Evolutionary conservation across 2,888 invertebrate species (phyloP), one percentile per base, ranked within the genome.

Genomic region (Sthenelais limicola): DNA sequence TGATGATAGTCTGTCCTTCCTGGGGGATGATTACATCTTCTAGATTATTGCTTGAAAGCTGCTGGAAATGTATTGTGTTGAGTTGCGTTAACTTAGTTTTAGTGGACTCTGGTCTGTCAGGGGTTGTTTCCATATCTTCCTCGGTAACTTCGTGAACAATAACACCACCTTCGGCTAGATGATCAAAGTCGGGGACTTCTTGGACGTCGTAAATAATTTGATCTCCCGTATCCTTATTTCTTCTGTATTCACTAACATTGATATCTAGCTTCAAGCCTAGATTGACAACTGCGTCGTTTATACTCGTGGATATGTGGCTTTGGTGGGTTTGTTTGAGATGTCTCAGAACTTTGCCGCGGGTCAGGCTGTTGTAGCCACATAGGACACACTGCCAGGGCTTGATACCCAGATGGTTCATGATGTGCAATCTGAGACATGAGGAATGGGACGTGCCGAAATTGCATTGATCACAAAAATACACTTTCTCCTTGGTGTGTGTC

Each of bases 311-410:
- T 7, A 35, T 28, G 33, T 69, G 49, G 28, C 51, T 70, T 7
- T 21, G 26, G 30, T 73, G 69, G 21, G 49, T 56, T 54, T 33
- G 54, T 1, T 47, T 26, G 28, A 73, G 35, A 48, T 74, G 74
- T 3, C 68, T 68, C 24, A 52, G 24, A 12, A 74, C 67, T 49
- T 73, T 74, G 32, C 56, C 43, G 24, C 58, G 68, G 5, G 73
- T 73, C 26, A 73, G 58, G 56, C 71, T 70, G 56, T 54, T 73
- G 71, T 58, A 76, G 21, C 49, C 56, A 43, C 76, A 76, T n/a
- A 48, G 9, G 24, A 68, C 56, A 48, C 76, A 76, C 72, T 69
- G 72, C 69, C 68, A 76, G 3, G 73, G 73, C 54, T 72, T 74
- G 35, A 76, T 49, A 1, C 72, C 74, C 28, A 68, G 47, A 49